Base-by-base conservation (phyloP, 2,113 vertebrate species). In the Campylomormyrus tamandua region DNA sequence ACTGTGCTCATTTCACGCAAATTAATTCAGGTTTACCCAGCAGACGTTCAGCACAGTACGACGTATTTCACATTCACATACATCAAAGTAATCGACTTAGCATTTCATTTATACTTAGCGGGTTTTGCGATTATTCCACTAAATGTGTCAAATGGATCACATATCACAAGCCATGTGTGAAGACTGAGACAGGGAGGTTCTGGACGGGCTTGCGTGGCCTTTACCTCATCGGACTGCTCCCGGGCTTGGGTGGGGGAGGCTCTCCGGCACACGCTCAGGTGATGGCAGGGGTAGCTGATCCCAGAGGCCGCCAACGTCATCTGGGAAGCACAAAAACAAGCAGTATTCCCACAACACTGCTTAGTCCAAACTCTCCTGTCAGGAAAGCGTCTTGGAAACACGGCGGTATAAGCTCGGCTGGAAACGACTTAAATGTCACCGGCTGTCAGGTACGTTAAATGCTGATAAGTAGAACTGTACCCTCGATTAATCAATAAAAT, bases 251-350 rank as follows among this genome's bases (percentile, higher is more conserved):
- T 93, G 62, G 98, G 97, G 88, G 97, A 98, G 90, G 97, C 96
- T 93, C 97, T 97, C 95, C 97, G 97, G 93, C 97, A 98, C 93
- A 99, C 98, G 90, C 95, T 98, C 92, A 99, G 97, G 91, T 96
- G 98, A 94, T 99, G 98, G 95, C 98, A 99, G 91, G 98, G 98
- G 94, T 97, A 98, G 94, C 93, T 97, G 91, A 99, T 94, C 53
- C 98, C 98, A 1, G 97, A 97, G 52, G 94, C 96, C 89, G 97
- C 97, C 93, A 99, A 94, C 90, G 97, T 99, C 96, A 99, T 97
- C 98, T 99, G 91, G 27, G 92, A 94, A 90, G 80, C 84, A 89
- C 89, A 95, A 85, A 94, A 24, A 31, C 87, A 89, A 84, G 39
- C 42, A 77, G 8, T 70, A 90, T 56, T 42, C 10, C 24, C n/a